phyloP scores from a whole-genome alignment of 2,113 vertebrate genomes.

The Euleptes europaea region DNA sequence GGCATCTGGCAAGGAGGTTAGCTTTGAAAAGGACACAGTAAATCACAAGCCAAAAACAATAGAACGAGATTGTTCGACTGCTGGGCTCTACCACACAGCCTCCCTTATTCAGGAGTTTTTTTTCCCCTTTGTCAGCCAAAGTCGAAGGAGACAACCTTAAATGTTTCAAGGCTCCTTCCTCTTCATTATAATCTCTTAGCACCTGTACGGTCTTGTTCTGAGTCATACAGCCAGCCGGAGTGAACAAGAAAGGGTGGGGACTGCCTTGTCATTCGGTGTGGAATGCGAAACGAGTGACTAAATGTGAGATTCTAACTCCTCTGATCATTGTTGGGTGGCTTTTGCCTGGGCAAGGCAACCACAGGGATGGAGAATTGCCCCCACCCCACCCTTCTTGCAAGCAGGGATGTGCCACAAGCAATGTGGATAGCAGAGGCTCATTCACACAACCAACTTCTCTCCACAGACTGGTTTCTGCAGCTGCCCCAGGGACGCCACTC shows the following conservation, averaged over 20 bases:
- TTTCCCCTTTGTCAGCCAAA: slow-evolving; percentile 54
- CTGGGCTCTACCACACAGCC: slow-evolving; percentile 40
- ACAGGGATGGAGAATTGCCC: slow-evolving; percentile 10
- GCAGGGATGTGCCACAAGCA: not conserved
- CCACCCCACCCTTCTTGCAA: slow-evolving; percentile 24
- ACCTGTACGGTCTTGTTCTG: slow-evolving; percentile 76
- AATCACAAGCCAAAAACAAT: slow-evolving; percentile 34
- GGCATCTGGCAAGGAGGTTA: slow-evolving; percentile 53
- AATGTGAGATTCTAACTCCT: slow-evolving; percentile 32
- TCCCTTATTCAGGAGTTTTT: slow-evolving; percentile 1
- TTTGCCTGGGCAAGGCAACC: slow-evolving; percentile 24
- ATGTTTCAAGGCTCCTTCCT: slow-evolving; percentile 51
- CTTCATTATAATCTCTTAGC: slow-evolving; percentile 61
- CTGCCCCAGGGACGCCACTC: not conserved
- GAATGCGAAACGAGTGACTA: slow-evolving; percentile 61
- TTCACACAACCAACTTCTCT: not conserved
- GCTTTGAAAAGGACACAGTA: slow-evolving; percentile 42
- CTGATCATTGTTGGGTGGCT: slow-evolving; percentile 37
- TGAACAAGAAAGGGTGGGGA: slow-evolving; percentile 68
- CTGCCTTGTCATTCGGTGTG: slow-evolving; percentile 64
- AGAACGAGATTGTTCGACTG: slow-evolving; percentile 46
- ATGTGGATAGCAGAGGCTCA: not conserved
- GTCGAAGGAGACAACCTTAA: slow-evolving; percentile 34
- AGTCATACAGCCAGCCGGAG: slow-evolving; percentile 63
- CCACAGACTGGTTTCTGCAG: not conserved